These are phyloP conservation scores for Pediacus dermestoides DNA, from an alignment of 2,888 invertebrate species.

Conservation along the genomic window DNA sequence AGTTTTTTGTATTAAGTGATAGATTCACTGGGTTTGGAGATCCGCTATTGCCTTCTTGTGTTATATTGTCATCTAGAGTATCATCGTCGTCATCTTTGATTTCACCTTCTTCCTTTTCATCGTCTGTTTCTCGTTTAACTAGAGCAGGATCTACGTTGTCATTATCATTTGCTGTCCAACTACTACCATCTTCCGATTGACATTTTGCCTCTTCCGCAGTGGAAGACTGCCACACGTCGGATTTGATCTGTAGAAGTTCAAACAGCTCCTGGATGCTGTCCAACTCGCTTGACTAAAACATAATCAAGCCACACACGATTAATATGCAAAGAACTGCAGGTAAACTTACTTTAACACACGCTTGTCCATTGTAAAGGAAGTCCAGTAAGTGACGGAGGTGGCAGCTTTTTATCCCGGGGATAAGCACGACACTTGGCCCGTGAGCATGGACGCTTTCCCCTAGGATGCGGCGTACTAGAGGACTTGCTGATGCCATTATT, in stretches of 20 bases:
- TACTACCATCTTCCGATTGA: slow-evolving; percentile 42
- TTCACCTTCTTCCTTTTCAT: slow-evolving; percentile 54
- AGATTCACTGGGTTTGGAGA: slow-evolving; percentile 82
- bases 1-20: slow-evolving; percentile 60
- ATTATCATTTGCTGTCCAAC: slow-evolving; percentile 51
- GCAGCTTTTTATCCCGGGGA: slow-evolving; percentile 76
- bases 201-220: slow-evolving; percentile 40
- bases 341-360: slow-evolving; percentile 65
- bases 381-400: slow-evolving; percentile 79
- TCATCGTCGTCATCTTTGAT: slow-evolving; percentile 48
- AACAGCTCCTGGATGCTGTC: slow-evolving; percentile 80
- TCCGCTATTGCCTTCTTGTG: slow-evolving; percentile 62
- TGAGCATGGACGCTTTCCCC: slow-evolving; percentile 68
- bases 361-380: slow-evolving; percentile 83
- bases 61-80: slow-evolving; percentile 35
- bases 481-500: slow-evolving; percentile 84
- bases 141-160: slow-evolving; percentile 32
- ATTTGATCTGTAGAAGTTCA: slow-evolving; percentile 79
- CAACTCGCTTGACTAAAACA: slow-evolving; percentile 71
- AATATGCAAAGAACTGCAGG: slow-evolving; percentile 9
- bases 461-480: slow-evolving; percentile 73
- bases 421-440: slow-evolving; percentile 74
- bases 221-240: slow-evolving; percentile 67
- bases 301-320: slow-evolving; percentile 5
- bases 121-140: slow-evolving; percentile 44